Conservation (phyloP, 1,140 invertebrate species). For the Colletes gigas region DNA sequence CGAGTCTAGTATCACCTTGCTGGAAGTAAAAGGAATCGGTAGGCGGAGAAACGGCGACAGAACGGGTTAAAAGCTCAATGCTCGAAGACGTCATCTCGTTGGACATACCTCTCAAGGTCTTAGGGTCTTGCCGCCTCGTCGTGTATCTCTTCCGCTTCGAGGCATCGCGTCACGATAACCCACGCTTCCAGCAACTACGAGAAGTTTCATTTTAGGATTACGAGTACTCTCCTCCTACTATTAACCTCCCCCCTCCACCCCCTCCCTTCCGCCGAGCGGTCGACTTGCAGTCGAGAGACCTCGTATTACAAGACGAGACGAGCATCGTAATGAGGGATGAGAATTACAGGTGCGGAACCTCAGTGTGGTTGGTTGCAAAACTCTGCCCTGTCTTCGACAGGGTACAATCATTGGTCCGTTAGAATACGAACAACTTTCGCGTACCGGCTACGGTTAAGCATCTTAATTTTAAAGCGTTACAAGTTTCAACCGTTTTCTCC, state of each 20-base stretch:
- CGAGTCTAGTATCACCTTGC: conserved; percentile 26
- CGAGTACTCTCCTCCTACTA: conserved; percentile 25
- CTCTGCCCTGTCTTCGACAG: conserved; percentile 8
- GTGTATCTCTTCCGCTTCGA: conserved; percentile 73
- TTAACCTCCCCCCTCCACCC: neutral
- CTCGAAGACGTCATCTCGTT: conserved; percentile 62
- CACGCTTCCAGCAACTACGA: conserved; percentile 60
- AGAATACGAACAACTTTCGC: conserved; percentile 4
- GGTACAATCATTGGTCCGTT: conserved; percentile 23
- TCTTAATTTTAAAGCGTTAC: neutral
- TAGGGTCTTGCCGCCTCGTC: conserved; percentile 50
- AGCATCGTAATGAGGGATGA: conserved; percentile 64
- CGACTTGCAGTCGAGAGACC: conserved; percentile 49
- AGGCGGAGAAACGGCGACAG: neutral
- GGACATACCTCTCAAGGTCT: conserved; percentile 64
- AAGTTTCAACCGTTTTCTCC: neutral
- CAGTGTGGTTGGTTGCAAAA: conserved; percentile 5
- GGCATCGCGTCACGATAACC: conserved; percentile 68
- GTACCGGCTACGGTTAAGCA: too few species aligned
- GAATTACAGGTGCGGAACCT: conserved; percentile 51
- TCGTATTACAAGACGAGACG: conserved; percentile 62
- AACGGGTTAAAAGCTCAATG: conserved; percentile 43
- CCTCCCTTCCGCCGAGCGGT: neutral
- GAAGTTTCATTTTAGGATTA: conserved; percentile 74
- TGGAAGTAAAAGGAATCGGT: conserved; percentile 6